Evolutionary conservation across 2,888 invertebrate genomes (phyloP).

Genomic region (Drosophila rellima): DNA sequence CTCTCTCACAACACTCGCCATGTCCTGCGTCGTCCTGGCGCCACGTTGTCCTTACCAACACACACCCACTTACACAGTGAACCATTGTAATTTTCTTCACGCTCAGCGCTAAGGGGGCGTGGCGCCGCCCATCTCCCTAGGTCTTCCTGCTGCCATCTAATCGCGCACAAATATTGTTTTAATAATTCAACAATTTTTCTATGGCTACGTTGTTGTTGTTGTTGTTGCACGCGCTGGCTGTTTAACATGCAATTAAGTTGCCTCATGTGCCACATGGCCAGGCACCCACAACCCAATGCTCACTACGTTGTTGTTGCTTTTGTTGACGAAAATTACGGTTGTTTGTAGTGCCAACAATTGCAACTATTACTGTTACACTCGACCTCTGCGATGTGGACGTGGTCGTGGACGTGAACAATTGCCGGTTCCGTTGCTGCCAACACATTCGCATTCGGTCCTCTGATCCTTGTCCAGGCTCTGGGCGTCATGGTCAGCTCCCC

Average conservation of each 20-base stretch:
- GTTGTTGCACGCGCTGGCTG: slow-evolving; percentile 34
- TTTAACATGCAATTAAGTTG: slow-evolving; percentile 76
- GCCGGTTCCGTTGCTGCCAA: slow-evolving; percentile 49
- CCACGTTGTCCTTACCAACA: slow-evolving; percentile 49
- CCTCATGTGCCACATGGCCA: slow-evolving; percentile 22
- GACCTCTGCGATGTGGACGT: slow-evolving; percentile 19
- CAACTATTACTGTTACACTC: slow-evolving; percentile 63
- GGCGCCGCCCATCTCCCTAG: slow-evolving; percentile 1
- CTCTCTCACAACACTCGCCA: slow-evolving; percentile 1
- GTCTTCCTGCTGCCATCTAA: slow-evolving; percentile 36
- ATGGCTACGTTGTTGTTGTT: slow-evolving; percentile 15
- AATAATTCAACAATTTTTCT: slow-evolving; percentile 66
- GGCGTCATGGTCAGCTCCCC: slow-evolving; percentile 28
- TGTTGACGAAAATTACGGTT: slow-evolving; percentile 69
- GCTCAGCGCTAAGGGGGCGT: slow-evolving; percentile 24
- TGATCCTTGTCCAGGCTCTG: slow-evolving; percentile 11
- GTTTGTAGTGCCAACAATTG: slow-evolving; percentile 72
- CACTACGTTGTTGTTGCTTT: slow-evolving; percentile 10
- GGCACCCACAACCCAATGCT: background rate
- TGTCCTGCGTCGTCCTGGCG: slow-evolving; percentile 61
- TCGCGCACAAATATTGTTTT: slow-evolving; percentile 73
- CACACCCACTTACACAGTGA: background rate
- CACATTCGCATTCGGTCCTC: slow-evolving; percentile 1
- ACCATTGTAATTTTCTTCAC: slow-evolving; percentile 55
- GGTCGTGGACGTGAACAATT: slow-evolving; percentile 40